Evolutionary conservation across 2,888 invertebrate genomes (phyloP), one percentile per base, ranked within the genome.

Genomic region (Heteromyza rotundicornis): DNA sequence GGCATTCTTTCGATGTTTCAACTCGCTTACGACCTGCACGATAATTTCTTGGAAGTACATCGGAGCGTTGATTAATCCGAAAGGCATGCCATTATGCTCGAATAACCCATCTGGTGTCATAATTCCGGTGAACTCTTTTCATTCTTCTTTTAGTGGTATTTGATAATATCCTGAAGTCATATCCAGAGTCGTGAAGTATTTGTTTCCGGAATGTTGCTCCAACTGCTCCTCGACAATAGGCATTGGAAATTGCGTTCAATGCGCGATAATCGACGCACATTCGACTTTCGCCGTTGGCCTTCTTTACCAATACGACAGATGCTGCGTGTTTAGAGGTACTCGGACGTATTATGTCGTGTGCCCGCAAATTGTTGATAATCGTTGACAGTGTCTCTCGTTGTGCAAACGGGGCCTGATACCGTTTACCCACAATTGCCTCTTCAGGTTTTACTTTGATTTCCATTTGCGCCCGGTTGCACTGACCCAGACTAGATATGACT

Each of bases 11-110:
- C 62, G 64, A 57, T 62, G 47, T 27, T 57, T 12, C 20, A 47
- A 20, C 7, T 2, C 14, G 3, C 20, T 17, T 5, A 47, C 19
- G 17, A 47, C 8, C 5, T 20, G 17, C 14, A 20, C 20, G 5
- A 47, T 17, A 17, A 20, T 47, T 14, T 47, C 47, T 14, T 36
- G 22, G 32, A 44, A 80, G 14, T 69, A 67, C n/a, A 68, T 63
- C n/a, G 75, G 75, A 1, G 77, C 75, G 57, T 79, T 79, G 2
- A 66, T 35, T 10, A 79, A 65, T 2, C 79, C 80, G 62, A 80
- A 83, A 1, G 77, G 75, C 74, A 80, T 74, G 0, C 66, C 40
- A 1, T 64, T 53, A 54, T 69, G 77, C 65, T 80, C 72, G 50
- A 66, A 79, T 3, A 75, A 63, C 10, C 76, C 77, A 47, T 73